phyloP scores from a whole-genome alignment of 2,888 invertebrate genomes.

The Platerodrilus igneus region DNA sequence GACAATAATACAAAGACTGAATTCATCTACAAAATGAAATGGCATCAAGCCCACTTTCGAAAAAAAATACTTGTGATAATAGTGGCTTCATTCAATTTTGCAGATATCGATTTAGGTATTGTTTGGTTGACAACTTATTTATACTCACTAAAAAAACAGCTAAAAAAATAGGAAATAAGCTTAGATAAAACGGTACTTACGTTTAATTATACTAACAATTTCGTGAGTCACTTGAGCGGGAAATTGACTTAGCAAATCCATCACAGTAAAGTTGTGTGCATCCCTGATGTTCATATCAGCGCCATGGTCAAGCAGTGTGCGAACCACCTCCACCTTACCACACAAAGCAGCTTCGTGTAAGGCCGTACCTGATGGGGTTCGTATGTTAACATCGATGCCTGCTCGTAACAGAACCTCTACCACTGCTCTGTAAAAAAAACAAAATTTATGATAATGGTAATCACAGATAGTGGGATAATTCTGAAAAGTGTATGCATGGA shows the following conservation, averaged over 20 bases:
- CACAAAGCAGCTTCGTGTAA: constrained; percentile 91
- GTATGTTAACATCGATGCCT: constrained; percentile 82
- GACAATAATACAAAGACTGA: too few relatives aligned
- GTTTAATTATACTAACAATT: constrained; percentile 78
- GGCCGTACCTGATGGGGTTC: constrained; percentile 83
- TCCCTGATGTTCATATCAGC: constrained; percentile 79
- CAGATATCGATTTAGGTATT: too few relatives aligned
- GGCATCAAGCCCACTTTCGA: too few relatives aligned
- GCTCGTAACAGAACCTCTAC: constrained; percentile 77
- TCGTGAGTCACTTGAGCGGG: constrained; percentile 85
- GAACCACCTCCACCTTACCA: constrained; percentile 84
- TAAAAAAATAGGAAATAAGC: not conserved
- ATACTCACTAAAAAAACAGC: too few relatives aligned
- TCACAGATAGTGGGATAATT: too few relatives aligned
- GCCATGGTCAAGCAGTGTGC: constrained; percentile 73
- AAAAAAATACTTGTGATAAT: too few relatives aligned
- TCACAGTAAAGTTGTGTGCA: constrained; percentile 74
- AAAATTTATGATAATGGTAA: too few relatives aligned
- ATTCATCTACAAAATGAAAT: too few relatives aligned
- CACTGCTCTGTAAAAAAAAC: constrained; percentile 61
- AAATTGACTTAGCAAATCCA: constrained; percentile 81
- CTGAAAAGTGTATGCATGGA: constrained; percentile 7
- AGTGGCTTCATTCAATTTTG: too few relatives aligned
- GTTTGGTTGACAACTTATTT: too few relatives aligned
- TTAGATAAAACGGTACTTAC: constrained; percentile 55